Percentiles rank a stretch among this genome's conserved stretches.
phyloP scores from a whole-genome alignment of 1,140 invertebrate genomes.

The Agrypnia vestita region DNA sequence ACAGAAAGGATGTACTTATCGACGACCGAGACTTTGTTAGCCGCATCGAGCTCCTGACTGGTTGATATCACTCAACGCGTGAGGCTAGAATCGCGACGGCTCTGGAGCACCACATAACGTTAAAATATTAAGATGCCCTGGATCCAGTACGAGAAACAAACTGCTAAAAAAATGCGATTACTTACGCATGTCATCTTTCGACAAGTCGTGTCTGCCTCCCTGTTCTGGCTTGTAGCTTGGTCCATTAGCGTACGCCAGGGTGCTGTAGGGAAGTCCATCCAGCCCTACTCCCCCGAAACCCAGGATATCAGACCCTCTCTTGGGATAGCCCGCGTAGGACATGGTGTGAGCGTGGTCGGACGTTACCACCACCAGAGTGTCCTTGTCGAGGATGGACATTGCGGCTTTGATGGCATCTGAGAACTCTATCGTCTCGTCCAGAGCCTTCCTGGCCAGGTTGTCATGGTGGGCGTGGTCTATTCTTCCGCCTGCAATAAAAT shows the following conservation, averaged over 20 bases:
- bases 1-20: too few relatives aligned
- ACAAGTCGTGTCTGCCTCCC: slow-evolving; percentile 67
- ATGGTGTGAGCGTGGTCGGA: slow-evolving; percentile 82
- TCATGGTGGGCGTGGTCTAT: slow-evolving; percentile 90
- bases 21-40: too few relatives aligned
- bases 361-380: slow-evolving; percentile 80
- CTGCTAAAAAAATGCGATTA: too few relatives aligned
- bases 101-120: too few relatives aligned
- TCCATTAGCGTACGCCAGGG: slow-evolving; percentile 84
- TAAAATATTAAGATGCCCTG: too few relatives aligned
- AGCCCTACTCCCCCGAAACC: slow-evolving; percentile 69
- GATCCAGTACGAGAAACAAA: too few relatives aligned
- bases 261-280: slow-evolving; percentile 78
- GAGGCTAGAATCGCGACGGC: too few relatives aligned
- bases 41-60: too few relatives aligned
- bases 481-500: slow-evolving; percentile 75
- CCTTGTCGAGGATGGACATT: slow-evolving; percentile 71
- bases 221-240: slow-evolving; percentile 74
- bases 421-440: slow-evolving; percentile 78
- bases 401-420: slow-evolving; percentile 74
- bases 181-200: slow-evolving; percentile 68
- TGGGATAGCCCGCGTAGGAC: slow-evolving; percentile 77
- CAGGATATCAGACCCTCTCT: slow-evolving; percentile 73
- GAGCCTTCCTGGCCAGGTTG: slow-evolving; percentile 79
- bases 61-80: too few relatives aligned